Evolutionary conservation across 2,113 vertebrate species (phyloP), one percentile per base, ranked within the genome.

Genomic region (Pangasianodon hypophthalmus): DNA sequence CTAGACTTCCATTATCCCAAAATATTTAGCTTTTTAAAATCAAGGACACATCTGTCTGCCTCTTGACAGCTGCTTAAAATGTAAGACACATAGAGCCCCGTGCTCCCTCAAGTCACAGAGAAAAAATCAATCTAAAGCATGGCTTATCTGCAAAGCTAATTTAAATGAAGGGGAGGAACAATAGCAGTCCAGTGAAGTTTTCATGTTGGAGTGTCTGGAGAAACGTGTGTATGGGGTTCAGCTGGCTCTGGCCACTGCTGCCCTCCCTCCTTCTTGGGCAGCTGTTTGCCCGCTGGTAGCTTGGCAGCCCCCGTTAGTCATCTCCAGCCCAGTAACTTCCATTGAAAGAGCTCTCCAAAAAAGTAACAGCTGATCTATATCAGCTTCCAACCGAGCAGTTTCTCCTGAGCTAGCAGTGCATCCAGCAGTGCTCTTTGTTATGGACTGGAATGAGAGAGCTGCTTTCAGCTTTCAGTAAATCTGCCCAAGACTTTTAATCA

Each of bases 101-200:
- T 56, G 84, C 52, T 85, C 87, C 64, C 85, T 85, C 75, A 89
- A 86, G 88, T 90, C 84, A 80, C 60, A 82, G 32, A 87, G 73
- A 81, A 91, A 37, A 90, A 91, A 92, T 92, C 90, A 91, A 91
- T 91, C 85, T 58, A 69, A 90, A 84, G 58, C 84, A 91, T 91
- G 83, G 9, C 41, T 60, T 84, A 84, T 84, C 56, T 62, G 48
- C 85, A 81, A 81, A 69, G 85, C 77, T 84, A 77, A 67, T 90
- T 90, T 90, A 37, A 88, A 87, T 86, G 56, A 87, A 73, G 3
- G 0, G 0, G 64, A 64, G 75, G 73, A 82, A 58, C 79, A 84
- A 75, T 88, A 77, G 56, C n/a, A 67, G 60, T 44, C 88, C n/a
- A 62, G 84, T 79, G 71, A 92, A 58, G 75, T 85, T 60, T 80